Evolutionary conservation across 2,797 vertebrate genomes (phyloP).

Genomic region (Pangasius mekongensis): DNA sequence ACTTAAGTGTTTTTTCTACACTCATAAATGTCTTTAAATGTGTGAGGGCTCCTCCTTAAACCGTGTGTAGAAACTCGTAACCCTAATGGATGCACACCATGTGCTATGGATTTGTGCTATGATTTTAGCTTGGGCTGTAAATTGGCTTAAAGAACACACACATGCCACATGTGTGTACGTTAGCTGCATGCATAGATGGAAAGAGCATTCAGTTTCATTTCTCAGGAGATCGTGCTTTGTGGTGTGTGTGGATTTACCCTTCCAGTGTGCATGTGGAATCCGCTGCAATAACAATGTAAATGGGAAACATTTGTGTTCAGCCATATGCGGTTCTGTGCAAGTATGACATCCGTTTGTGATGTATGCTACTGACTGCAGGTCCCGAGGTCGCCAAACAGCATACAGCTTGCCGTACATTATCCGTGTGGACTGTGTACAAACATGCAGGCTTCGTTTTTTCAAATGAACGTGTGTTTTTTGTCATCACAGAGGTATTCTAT

Average conservation of each 20-base stretch:
- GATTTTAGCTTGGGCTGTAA: constrained; percentile 17
- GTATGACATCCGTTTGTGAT: constrained; percentile 18
- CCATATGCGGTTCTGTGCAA: neutral
- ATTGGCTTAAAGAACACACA: neutral
- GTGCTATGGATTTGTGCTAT: neutral
- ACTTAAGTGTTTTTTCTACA: constrained; percentile 63
- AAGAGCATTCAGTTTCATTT: neutral
- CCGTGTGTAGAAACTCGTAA: neutral
- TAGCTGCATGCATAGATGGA: constrained; percentile 4
- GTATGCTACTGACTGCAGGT: constrained; percentile 30
- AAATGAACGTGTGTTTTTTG: neutral
- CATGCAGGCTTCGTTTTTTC: neutral
- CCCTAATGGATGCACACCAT: neutral
- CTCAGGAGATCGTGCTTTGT: neutral
- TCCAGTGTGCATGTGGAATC: constrained; percentile 11
- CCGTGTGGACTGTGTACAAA: neutral
- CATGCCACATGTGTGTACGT: constrained; percentile 66
- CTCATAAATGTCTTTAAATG: constrained; percentile 40
- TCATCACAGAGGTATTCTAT: neutral
- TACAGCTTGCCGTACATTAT: neutral
- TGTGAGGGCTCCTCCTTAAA: constrained; percentile 2
- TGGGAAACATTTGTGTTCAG: constrained; percentile 27
- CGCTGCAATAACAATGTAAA: constrained; percentile 40
- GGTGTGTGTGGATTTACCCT: constrained; percentile 26
- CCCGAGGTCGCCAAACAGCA: neutral